Evolutionary conservation across 2,888 invertebrate genomes (phyloP), one percentile per base, ranked within the genome.

Genomic region (Timema podura): DNA sequence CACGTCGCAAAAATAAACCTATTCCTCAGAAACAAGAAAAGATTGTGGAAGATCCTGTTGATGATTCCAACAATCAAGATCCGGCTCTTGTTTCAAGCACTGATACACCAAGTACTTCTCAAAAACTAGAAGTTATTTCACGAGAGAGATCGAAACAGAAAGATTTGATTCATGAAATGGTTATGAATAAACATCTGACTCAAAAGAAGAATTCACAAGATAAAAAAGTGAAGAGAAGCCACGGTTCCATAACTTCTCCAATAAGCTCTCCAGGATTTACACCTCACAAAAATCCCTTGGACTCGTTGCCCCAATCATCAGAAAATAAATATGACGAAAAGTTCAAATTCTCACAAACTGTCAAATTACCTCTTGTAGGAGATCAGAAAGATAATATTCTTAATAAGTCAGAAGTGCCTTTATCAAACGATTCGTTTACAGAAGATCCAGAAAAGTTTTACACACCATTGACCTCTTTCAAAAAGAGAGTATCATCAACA

Each of bases 91-190:
- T 76, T 77, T 77, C 78, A 80, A 78, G 82, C 44, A 77, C 77
- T 8, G 80, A 84, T 77, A 79, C 85, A 0, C 80, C 83, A 70
- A 83, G 87, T 67, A 85, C 89, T 5, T 86, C 85, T 1, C 84
- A 87, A 70, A 90, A 89, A 78, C 84, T 91, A 69, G 91, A 92
- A 79, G 90, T 91, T 81, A 85, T 94, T 49, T 89, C 90, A 74
- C 87, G 90, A 77, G 92, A 93, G 79, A 85, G 93, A 69, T 90
- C 90, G 54, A 90, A 92, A 78, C 93, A 94, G 80, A 93, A 93
- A 74, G 91, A 90, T 79, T 84, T 94, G 46, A 91, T 95, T 65
- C 88, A 93, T 76, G 89, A 93, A 79, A 83, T 95, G 81, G 90
- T 95, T 68, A 87, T 94, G 85, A 92, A 91, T 77, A 89, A 91